Conservation (phyloP, 2,797 vertebrate genomes). For the Linurgus olivaceus region DNA sequence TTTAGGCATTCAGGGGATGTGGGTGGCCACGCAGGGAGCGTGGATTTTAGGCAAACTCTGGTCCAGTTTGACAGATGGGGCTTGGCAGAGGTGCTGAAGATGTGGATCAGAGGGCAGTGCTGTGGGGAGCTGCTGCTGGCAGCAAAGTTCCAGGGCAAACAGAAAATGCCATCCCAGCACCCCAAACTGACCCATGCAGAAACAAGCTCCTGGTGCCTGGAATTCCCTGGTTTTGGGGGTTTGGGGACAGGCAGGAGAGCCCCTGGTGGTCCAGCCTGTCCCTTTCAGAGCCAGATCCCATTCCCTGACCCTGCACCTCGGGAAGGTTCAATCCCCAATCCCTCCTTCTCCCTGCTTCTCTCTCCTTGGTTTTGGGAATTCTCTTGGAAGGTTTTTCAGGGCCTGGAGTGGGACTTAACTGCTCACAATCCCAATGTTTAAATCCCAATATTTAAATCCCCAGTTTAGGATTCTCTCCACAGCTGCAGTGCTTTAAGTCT, state of each 20-base stretch:
- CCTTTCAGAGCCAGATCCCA: neutral
- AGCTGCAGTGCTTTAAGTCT: neutral
- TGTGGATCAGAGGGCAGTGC: neutral
- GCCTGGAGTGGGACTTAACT: neutral
- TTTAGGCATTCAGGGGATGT: neutral
- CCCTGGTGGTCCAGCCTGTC: neutral
- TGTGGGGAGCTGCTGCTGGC: neutral
- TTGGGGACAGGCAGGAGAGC: neutral
- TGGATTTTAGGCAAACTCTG: neutral
- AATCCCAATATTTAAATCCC: neutral
- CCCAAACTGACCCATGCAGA: accelerated
- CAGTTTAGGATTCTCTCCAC: neutral
- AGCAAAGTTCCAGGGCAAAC: neutral
- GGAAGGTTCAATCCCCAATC: neutral
- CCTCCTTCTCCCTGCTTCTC: neutral
- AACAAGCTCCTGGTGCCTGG: neutral
- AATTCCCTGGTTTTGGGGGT: accelerated
- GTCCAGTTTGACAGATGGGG: neutral
- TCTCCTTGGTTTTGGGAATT: neutral
- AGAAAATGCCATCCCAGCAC: neutral
- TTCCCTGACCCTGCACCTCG: neutral
- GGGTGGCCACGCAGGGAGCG: neutral
- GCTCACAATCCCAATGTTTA: neutral
- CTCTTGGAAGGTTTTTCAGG: neutral
- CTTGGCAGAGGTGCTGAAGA: neutral